Conservation (phyloP, 2,113 vertebrate genomes). For the Ophthalmolycus amberensis region DNA sequence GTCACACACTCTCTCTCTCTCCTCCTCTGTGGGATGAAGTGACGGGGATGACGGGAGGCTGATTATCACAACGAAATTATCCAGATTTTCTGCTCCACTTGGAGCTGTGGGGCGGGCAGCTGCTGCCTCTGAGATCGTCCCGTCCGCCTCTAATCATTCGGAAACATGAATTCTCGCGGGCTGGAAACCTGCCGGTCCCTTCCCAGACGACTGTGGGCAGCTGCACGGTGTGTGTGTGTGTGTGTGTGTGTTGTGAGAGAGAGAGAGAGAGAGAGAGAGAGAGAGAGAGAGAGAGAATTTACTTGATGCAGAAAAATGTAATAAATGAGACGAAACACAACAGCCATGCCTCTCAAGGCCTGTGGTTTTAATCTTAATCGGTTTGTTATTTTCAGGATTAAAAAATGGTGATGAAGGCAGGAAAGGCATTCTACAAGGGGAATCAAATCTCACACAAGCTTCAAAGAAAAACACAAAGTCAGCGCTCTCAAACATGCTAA, state of each 20-base stretch:
- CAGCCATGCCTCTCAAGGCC: slow-evolving; percentile 29
- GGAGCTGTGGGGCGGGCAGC: slow-evolving; percentile 74
- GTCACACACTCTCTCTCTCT: slow-evolving; percentile 10
- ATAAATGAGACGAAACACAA: slow-evolving; percentile 46
- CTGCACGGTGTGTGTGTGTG: slow-evolving; percentile 53
- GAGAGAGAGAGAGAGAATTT: slow-evolving; percentile 21
- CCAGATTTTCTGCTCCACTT: slow-evolving; percentile 83
- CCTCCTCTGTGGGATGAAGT: slow-evolving; percentile 55
- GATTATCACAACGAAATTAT: slow-evolving; percentile 83
- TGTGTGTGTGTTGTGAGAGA: slow-evolving; percentile 17
- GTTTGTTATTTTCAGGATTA: slow-evolving; percentile 56
- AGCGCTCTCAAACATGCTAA: slow-evolving; percentile 30
- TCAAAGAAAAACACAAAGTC: slow-evolving; percentile 41
- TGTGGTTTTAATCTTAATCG: slow-evolving; percentile 61
- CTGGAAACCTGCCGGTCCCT: slow-evolving; percentile 70
- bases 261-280: too few relatives aligned
- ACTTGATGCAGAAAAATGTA: slow-evolving; percentile 51
- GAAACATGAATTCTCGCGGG: slow-evolving; percentile 69
- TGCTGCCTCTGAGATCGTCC: slow-evolving; percentile 74
- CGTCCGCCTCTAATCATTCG: slow-evolving; percentile 71
- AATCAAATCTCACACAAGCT: slow-evolving; percentile 27
- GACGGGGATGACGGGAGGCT: slow-evolving; percentile 70
- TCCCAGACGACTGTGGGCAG: slow-evolving; percentile 60
- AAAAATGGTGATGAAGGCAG: slow-evolving; percentile 34
- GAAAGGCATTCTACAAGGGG: not conserved